phyloP scores from a whole-genome alignment of 2,113 vertebrate species.

The Catagonus wagneri region DNA sequence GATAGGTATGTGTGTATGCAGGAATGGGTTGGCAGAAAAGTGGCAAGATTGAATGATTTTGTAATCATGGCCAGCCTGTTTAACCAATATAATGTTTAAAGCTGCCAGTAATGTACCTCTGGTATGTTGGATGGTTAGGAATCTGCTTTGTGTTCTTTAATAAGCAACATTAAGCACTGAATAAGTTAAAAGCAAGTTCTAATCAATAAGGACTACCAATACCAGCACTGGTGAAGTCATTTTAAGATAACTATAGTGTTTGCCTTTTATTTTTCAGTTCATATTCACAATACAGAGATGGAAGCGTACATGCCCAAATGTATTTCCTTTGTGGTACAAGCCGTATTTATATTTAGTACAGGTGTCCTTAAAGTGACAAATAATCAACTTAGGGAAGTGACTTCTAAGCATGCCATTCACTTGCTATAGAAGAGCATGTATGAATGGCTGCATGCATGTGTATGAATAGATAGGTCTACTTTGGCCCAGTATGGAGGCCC shows the following conservation, averaged over 20 bases:
- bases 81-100: slow-evolving; percentile 67
- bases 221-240: background rate
- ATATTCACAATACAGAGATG: fast-evolving
- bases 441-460: background rate
- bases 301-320: fast-evolving
- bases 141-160: slow-evolving; percentile 56
- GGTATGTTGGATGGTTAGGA: background rate
- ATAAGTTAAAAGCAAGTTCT: slow-evolving; percentile 76
- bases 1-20: background rate
- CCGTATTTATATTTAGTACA: background rate
- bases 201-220: slow-evolving; percentile 54
- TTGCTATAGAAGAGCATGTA: background rate
- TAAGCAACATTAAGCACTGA: slow-evolving; percentile 47
- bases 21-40: background rate
- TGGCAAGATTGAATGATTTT: background rate
- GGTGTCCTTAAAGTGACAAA: background rate
- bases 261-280: background rate
- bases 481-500: background rate
- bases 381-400: background rate
- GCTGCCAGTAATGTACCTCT: slow-evolving; percentile 51
- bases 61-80: slow-evolving; percentile 49
- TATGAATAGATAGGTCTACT: background rate
- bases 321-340: background rate
- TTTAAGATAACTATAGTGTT: slow-evolving; percentile 59
- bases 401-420: background rate